Evolutionary conservation across 2,888 invertebrate species (phyloP), one percentile per base, ranked within the genome.

Genomic region (Ellobium chinense): DNA sequence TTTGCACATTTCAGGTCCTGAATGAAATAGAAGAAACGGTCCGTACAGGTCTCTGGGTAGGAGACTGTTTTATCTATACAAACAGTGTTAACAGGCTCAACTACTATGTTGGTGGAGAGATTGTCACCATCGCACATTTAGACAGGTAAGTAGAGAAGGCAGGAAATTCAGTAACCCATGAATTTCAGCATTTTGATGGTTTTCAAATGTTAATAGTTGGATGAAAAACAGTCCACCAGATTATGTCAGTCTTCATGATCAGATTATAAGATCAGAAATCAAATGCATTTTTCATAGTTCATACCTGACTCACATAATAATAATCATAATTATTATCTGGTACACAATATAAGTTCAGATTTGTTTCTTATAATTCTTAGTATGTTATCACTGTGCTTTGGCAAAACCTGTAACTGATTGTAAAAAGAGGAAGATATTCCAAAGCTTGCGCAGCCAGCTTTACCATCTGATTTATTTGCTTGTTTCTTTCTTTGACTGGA

Each of bases 11-110:
- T 4, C 83, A 96, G 96, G 96, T 97, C 84, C 94, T 97, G 1
- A 96, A 96, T 24, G 98, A 98, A 93, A 96, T 98, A 78, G 96
- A 95, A 86, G 99, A 99, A 93, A 95, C 95, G 29, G 98, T 99
- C 0, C 97, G 97, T 92, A 99, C 99, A 0, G 99, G 98, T 4
- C 93, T 98, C 21, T 99, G 99, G 99, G 97, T 99, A 18, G 99
- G 99, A 4, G 99, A 99, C 93, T 99, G 99, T 92, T 99, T 99
- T 93, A 99, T 99, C 88, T 99, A 99, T 94, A 99, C 99, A 0
- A 99, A 99, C 93, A 96, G 97, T 39, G 96, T 98, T 1, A 99
- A 99, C 94, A 95, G 99, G 82, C 96, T 99, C 85, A 99, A 99
- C 93, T 99, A 99, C 93, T 99, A 98, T 92, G 99, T 99, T 27